These are phyloP conservation scores for Chaenocephalus aceratus DNA, from an alignment of 2,113 vertebrate genomes.

Conservation along the genomic window DNA sequence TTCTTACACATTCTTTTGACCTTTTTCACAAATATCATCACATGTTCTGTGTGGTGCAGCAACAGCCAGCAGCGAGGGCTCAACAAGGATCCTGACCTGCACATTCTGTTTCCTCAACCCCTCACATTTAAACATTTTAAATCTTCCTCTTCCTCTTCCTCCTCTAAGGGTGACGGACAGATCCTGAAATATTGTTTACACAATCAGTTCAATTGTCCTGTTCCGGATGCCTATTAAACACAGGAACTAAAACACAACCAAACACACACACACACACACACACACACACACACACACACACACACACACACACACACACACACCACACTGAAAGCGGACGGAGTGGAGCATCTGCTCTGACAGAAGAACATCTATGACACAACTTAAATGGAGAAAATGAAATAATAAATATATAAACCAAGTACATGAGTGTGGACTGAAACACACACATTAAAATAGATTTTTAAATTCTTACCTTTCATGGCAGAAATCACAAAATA, in stretches of 20 bases:
- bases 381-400: neutral
- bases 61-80: too few species aligned
- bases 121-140: neutral
- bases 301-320: too few species aligned
- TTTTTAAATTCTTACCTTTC: slow-evolving; percentile 85
- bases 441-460: neutral
- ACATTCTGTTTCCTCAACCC: neutral
- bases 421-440: neutral
- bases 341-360: slow-evolving; percentile 5
- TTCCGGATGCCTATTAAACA: neutral
- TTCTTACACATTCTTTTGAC: too few species aligned
- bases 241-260: neutral
- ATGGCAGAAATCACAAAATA: slow-evolving; percentile 92
- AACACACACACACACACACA: neutral
- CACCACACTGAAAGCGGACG: neutral
- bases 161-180: neutral
- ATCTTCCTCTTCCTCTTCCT: neutral
- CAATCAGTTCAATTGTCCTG: neutral
- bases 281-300: too few species aligned
- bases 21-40: too few species aligned
- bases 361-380: neutral
- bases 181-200: slow-evolving; percentile 3
- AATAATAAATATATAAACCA: neutral
- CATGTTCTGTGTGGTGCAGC: too few species aligned
- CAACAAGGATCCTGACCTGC: neutral